Percentiles rank a stretch among this genome's conserved stretches.
These are phyloP conservation scores for cattle (Bos taurus) DNA, from an alignment of 2,113 vertebrate genomes.

Conservation along the genomic window ARS-UCD2.0 NC_037329.1:25672001-25672500, in stretches of 20 bases:
- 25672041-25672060: neutral
- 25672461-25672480: neutral
- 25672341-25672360: neutral
- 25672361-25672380: neutral
- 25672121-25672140: neutral
- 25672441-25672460: neutral
- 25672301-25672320: neutral
- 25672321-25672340: neutral
- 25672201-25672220: neutral
- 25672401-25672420: neutral
- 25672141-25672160: neutral
- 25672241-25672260: neutral
- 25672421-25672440: neutral
- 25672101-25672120: neutral
- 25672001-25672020: neutral
- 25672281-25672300: neutral
- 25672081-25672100: neutral
- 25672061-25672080: neutral
- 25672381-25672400: neutral
- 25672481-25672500: neutral
- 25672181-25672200: neutral
- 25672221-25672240: neutral
- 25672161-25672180: neutral
- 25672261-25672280: neutral
- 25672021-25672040: neutral